Conservation (phyloP, 1,140 invertebrate species). For the Ceratosolen fusciceps region DNA sequence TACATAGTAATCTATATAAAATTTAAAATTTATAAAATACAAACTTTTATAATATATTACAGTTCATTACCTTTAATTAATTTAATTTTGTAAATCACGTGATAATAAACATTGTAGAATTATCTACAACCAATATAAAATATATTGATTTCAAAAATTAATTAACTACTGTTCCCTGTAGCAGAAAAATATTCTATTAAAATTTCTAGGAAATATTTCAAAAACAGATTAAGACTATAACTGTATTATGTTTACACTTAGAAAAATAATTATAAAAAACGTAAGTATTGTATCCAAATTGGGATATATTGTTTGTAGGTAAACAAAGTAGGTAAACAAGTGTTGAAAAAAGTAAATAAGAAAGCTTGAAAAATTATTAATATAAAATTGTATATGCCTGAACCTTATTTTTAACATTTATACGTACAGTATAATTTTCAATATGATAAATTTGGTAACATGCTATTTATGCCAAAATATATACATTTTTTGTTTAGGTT, state of each 20-base stretch:
- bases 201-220: too few relatives aligned
- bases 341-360: not conserved
- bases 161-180: not conserved
- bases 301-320: not conserved
- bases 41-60: too few relatives aligned
- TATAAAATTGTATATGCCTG: not conserved
- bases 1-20: too few relatives aligned
- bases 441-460: not conserved
- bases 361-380: not conserved
- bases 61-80: too few relatives aligned
- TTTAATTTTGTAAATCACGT: too few relatives aligned
- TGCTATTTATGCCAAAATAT: not conserved
- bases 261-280: too few relatives aligned
- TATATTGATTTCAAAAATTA: not conserved
- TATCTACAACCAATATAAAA: not conserved
- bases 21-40: too few relatives aligned
- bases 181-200: not conserved
- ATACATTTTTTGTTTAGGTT: not conserved
- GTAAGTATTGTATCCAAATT: not conserved
- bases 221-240: too few relatives aligned
- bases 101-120: not conserved
- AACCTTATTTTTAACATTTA: not conserved
- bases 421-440: not conserved
- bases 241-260: too few relatives aligned
- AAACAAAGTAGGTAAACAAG: too few relatives aligned